A percentile compares a stretch with the other conserved stretches of the same genome.
These are phyloP conservation scores for Gasteruption jaculator DNA, from an alignment of 2,888 invertebrate genomes.

Conservation along the genomic window DNA sequence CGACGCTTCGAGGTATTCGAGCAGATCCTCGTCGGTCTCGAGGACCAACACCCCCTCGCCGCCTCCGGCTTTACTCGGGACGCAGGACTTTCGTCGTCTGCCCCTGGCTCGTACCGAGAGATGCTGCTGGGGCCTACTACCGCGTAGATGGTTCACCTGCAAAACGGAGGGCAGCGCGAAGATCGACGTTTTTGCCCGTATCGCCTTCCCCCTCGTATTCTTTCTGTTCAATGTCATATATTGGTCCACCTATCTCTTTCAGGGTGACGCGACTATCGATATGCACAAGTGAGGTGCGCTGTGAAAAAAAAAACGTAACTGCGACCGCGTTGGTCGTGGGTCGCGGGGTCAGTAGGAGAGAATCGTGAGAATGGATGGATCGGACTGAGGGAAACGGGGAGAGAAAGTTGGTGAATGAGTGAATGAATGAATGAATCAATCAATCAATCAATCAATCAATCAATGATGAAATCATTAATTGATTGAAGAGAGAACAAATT, in stretches of 20 bases:
- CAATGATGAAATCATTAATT: too few relatives aligned
- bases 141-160: slow-evolving; percentile 39
- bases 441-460: too few relatives aligned
- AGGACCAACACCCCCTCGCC: slow-evolving; percentile 33
- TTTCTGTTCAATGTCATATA: slow-evolving; percentile 91
- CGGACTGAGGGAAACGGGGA: background rate
- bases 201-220: slow-evolving; percentile 91
- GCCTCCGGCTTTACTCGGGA: slow-evolving; percentile 16
- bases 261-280: slow-evolving; percentile 72
- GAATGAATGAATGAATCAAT: too few relatives aligned
- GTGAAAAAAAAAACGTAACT: too few relatives aligned
- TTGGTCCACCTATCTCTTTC: slow-evolving; percentile 83
- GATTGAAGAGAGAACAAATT: too few relatives aligned
- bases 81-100: slow-evolving; percentile 29
- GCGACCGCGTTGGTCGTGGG: slow-evolving; percentile 25
- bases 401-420: too few relatives aligned
- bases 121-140: slow-evolving; percentile 37
- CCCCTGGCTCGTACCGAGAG: slow-evolving; percentile 24
- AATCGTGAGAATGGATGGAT: background rate
- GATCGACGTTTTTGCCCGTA: slow-evolving; percentile 93
- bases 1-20: slow-evolving; percentile 31
- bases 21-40: slow-evolving; percentile 29
- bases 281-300: slow-evolving; percentile 82
- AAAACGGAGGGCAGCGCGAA: slow-evolving; percentile 54
- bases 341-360: slow-evolving; percentile 7